Base-by-base conservation (phyloP, 1,140 invertebrate species). In the Tetragnatha versicolor region DNA sequence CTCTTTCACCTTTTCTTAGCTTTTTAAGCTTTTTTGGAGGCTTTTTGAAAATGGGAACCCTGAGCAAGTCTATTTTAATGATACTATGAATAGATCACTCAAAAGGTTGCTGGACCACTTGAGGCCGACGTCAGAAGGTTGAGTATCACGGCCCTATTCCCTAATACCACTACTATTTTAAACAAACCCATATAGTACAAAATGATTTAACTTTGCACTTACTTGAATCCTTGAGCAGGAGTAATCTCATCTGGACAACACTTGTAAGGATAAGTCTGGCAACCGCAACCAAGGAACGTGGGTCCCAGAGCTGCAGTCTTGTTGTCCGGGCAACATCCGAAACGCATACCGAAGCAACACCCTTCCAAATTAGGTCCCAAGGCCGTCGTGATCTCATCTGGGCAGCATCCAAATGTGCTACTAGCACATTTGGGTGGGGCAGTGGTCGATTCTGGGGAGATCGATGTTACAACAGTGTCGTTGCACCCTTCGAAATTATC, bases 211-310 rank as follows among this genome's bases (percentile, higher is more conserved):
- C n/a, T 4, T 60, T 4, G 4, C 2, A 37, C 70, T 69, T 55
- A 80, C 60, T 82, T 79, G 22, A 94, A 93, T 12, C 87, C 85
- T 53, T 81, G 81, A 14, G 95, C 94, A 3, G 93, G 88, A 22
- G 90, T 88, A 81, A 93, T 91, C 82, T 95, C 94, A 84, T 98
- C 95, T 0, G 93, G 93, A 84, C 96, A 98, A 86, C 96, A 98
- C 17, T 86, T 86, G 35, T 61, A 84, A 1, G 65, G 39, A 29
- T 80, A 69, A 9, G 80, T 82, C n/a, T 77, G 55, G 63, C 91
- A 82, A 29, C 80, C 79, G 49, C 83, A 83, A 31, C 81, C 82
- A n/a, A 76, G 27, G 49, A 45, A 79, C 27, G 81, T 79, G 25
- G 94, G 94, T 17, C 87, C 85, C 31, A 82, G 80, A 61, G 87